These are phyloP conservation scores for Montipora cactus DNA, from an alignment of 64 coral and sea anemone genomes.

Conservation along the genomic window DNA sequence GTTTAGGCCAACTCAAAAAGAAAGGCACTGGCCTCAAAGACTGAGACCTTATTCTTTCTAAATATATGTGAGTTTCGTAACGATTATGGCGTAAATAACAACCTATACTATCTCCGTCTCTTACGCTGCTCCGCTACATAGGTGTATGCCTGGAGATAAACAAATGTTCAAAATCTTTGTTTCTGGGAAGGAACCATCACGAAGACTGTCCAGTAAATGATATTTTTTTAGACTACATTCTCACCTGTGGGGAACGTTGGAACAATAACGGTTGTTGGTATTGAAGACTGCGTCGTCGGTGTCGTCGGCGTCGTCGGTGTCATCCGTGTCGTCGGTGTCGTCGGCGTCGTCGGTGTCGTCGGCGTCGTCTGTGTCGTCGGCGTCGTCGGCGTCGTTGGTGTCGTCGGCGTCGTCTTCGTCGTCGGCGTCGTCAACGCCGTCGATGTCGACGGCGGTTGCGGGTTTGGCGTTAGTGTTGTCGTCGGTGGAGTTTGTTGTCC, in stretches of 20 bases:
- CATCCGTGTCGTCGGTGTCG: background rate
- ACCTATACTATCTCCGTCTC: too few species aligned
- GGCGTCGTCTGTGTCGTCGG: background rate
- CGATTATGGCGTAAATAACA: too few species aligned
- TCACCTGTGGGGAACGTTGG: slow-evolving; percentile 25
- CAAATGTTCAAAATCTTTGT: too few species aligned
- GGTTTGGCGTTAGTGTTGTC: background rate
- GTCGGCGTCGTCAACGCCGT: background rate
- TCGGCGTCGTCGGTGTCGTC: background rate
- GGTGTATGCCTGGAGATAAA: too few species aligned
- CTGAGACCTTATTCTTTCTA: too few species aligned
- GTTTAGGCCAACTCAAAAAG: too few species aligned
- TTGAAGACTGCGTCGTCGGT: background rate
- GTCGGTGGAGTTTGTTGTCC: background rate
- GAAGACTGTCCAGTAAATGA: too few species aligned
- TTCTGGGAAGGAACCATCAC: too few species aligned
- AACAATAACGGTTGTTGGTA: background rate
- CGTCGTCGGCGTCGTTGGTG: background rate
- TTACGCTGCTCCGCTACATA: too few species aligned
- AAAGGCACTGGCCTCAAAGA: too few species aligned
- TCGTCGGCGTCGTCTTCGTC: background rate
- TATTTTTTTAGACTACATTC: background rate
- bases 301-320: background rate
- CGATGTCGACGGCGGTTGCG: background rate
- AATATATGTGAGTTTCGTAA: too few species aligned